Base-by-base conservation (phyloP, 23 tunicate species). In the Halocynthia roretzi region DNA sequence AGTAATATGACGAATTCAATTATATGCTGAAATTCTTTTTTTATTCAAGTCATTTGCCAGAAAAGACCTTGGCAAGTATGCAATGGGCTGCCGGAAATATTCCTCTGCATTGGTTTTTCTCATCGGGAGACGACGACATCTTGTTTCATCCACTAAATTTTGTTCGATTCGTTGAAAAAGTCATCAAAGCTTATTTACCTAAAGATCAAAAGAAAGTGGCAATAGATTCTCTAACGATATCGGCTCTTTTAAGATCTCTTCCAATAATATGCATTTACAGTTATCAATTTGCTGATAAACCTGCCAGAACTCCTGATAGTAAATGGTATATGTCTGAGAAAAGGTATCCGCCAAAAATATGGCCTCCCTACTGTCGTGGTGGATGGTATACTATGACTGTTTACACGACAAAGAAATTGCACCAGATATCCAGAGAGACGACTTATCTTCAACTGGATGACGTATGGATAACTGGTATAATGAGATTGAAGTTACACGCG, bases 341-440 rank as follows among this genome's bases (percentile, higher is more conserved):
- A 15, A 67, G 52, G 7, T 83, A 62, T 58, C 81, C 87, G 6
- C 78, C 62, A 53, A 54, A 17, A 15, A 57, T 7, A 7, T 88
- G 95, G 95, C 96, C 96, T n/a, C 87, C 96, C 7, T 89, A 89
- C 73, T 89, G 96, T 58, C 82, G 96, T 50, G 96, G 85, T 6
- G 96, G 96, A 48, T 84, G 87, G 66, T 89, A 89, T 75, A 61
- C 86, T 10, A 83, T 89, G 88, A 80, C 96, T 20, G 88, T 89
- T 50, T 67, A 80, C 60, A 76, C 80, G 84, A 56, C 96, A 1
- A 21, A 61, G 22, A 83, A 76, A 6, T 71, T 89, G 62, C 80
- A 80, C 67, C 71, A 61, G 6, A 70, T 80, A 11, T 83, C 85
- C 8, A 61, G 88, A 19, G 49, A 53, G 53, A 89, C 87, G 0